Evolutionary conservation across 2,113 vertebrate genomes (phyloP).

Genomic region (Ptilorrhoa leucosticta): DNA sequence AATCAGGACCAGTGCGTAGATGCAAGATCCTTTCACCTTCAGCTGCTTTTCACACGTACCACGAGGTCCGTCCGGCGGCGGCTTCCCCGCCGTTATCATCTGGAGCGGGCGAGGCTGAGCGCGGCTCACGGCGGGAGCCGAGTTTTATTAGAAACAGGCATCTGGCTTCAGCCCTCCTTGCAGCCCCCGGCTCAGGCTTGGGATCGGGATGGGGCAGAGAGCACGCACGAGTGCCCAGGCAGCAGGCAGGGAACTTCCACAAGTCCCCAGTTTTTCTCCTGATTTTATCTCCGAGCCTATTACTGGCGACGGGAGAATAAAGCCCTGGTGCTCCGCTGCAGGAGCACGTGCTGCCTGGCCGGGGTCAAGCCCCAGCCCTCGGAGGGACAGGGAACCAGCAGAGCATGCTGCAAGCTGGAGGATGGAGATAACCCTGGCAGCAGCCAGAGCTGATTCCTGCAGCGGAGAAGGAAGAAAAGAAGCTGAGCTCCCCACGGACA

Average conservation of each 20-base stretch:
- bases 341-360: neutral
- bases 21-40: neutral
- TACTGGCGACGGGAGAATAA: neutral
- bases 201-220: neutral
- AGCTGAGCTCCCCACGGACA: neutral
- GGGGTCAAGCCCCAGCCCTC: neutral
- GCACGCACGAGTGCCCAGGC: neutral
- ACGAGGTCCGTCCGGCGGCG: neutral
- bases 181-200: fast-evolving
- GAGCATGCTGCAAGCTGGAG: slow-evolving; percentile 39
- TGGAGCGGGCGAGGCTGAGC: neutral
- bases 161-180: neutral
- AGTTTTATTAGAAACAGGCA: slow-evolving; percentile 6
- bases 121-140: neutral
- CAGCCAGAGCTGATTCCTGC: neutral
- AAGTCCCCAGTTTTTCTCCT: neutral
- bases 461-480: neutral
- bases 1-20: fast-evolving
- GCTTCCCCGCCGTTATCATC: neutral
- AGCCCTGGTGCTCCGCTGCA: neutral
- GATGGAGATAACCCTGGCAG: slow-evolving; percentile 33
- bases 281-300: neutral
- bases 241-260: neutral
- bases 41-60: neutral
- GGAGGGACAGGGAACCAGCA: neutral